phyloP scores from a whole-genome alignment of 2,888 invertebrate genomes.

The Eupithecia pulchellata region DNA sequence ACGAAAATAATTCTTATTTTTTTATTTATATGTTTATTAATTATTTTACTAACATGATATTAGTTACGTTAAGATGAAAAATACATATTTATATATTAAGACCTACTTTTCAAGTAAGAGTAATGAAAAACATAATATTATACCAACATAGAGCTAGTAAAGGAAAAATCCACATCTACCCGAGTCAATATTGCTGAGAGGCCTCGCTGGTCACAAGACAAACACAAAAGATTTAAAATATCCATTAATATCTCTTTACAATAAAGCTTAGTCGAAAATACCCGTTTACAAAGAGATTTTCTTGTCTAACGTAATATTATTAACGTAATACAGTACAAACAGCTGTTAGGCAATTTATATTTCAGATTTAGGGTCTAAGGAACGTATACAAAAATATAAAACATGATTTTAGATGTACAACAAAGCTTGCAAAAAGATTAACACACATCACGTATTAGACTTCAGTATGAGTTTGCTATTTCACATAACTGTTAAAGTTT shows the following conservation, averaged over 20 bases:
- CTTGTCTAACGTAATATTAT: slow-evolving; percentile 20
- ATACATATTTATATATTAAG: too few species aligned
- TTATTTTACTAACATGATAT: too few species aligned
- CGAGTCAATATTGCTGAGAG: background rate
- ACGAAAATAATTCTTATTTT: too few species aligned
- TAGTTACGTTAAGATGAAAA: too few species aligned
- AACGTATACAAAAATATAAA: background rate
- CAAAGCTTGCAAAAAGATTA: background rate
- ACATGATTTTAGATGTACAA: background rate
- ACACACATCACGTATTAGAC: too few species aligned
- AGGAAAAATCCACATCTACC: background rate
- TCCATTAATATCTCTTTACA: slow-evolving; percentile 1
- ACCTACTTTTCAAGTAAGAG: too few species aligned
- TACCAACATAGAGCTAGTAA: background rate
- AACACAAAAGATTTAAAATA: background rate
- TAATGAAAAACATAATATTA: background rate
- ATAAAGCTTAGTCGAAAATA: slow-evolving; percentile 17
- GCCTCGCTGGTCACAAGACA: background rate
- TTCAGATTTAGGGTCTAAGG: background rate
- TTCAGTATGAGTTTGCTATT: too few species aligned
- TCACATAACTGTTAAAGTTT: too few species aligned
- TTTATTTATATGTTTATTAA: too few species aligned
- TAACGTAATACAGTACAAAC: slow-evolving; percentile 19
- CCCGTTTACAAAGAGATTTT: slow-evolving; percentile 21
- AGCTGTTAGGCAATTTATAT: slow-evolving; percentile 2